Percentiles rank a stretch among this genome's conserved stretches.
Conservation (phyloP, 2,797 vertebrate species). For the Emydoidea blandingii region DNA sequence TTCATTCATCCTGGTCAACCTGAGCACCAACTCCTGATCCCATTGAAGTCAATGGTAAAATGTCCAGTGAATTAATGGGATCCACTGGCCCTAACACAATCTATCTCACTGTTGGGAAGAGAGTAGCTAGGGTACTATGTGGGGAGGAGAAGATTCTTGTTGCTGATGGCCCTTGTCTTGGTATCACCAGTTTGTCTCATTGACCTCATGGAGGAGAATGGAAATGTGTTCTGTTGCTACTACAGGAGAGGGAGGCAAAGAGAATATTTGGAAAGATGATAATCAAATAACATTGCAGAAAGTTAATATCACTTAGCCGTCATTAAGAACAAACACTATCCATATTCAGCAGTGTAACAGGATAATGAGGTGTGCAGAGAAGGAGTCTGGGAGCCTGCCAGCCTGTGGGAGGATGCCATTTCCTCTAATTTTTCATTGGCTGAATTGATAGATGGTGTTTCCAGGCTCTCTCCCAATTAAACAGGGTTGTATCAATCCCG, state of each 20-base stretch:
- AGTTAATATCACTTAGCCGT: neutral
- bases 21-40: neutral
- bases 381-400: conserved; percentile 42
- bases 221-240: neutral
- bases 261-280: neutral
- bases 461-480: conserved; percentile 12
- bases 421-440: conserved; percentile 42
- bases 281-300: neutral
- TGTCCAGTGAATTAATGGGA: neutral
- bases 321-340: neutral
- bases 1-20: neutral
- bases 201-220: neutral
- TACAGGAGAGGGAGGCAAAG: neutral
- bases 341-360: conserved; percentile 27
- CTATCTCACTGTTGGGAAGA: neutral
- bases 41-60: neutral
- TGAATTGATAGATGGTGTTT: conserved; percentile 40
- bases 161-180: neutral
- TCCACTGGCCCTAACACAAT: neutral
- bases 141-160: neutral
- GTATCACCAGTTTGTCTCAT: neutral
- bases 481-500: neutral
- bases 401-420: conserved; percentile 27
- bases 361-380: conserved; percentile 48
- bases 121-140: neutral